These are phyloP conservation scores for Pheosia tremula DNA, from an alignment of 2,888 invertebrate species.

Conservation along the genomic window DNA sequence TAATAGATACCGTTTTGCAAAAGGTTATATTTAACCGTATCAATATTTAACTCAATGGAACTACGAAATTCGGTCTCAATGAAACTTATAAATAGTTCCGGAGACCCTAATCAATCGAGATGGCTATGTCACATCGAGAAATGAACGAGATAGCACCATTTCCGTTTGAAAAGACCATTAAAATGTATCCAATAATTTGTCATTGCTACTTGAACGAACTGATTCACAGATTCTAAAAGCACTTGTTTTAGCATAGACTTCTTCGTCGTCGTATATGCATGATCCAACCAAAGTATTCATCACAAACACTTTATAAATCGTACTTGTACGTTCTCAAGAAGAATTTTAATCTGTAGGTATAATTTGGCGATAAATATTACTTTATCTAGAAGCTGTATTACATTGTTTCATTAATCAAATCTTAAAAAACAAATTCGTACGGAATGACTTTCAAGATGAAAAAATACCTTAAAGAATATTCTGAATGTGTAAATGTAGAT, in stretches of 20 bases:
- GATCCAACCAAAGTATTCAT: neutral
- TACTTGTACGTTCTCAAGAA: conserved; percentile 12
- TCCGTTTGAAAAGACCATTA: conserved; percentile 6
- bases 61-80: conserved; percentile 6
- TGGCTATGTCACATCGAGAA: conserved; percentile 19
- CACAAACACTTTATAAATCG: neutral
- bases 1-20: no score
- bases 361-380: neutral
- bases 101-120: conserved; percentile 35
- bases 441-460: neutral
- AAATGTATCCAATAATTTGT: conserved; percentile 6
- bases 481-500: neutral
- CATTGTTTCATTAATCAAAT: conserved; percentile 1
- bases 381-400: neutral
- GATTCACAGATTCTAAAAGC: no score
- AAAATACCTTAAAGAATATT: neutral
- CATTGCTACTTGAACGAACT: no score
- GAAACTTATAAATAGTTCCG: conserved; percentile 21
- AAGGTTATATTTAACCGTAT: no score
- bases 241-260: no score
- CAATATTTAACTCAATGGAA: no score
- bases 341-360: conserved; percentile 6
- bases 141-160: conserved; percentile 32
- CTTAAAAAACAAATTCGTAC: neutral
- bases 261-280: no score